phyloP scores from a whole-genome alignment of 2,888 invertebrate genomes.

The Ariolimax columbianus region DNA sequence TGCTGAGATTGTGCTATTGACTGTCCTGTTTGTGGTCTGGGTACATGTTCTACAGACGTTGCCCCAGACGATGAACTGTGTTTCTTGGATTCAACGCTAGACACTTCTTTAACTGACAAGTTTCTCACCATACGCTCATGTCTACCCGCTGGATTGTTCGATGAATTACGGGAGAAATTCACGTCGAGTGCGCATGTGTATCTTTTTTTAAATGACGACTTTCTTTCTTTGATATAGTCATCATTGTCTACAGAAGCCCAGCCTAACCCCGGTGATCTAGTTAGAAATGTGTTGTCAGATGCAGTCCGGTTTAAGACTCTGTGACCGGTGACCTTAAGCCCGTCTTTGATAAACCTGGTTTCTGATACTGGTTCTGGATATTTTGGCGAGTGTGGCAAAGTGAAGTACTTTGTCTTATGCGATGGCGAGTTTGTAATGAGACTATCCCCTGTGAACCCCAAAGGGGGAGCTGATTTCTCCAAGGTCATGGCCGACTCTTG shows the following conservation, averaged over 20 bases:
- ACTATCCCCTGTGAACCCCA: not conserved
- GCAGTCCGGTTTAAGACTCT: not conserved
- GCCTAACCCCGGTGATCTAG: no score
- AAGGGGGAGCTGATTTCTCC: not conserved
- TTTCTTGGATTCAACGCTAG: not conserved
- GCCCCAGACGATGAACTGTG: not conserved
- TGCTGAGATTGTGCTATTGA: not conserved
- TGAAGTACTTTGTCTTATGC: not conserved
- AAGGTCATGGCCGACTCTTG: not conserved
- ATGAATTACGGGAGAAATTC: not conserved
- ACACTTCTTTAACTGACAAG: not conserved
- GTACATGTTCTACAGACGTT: not conserved
- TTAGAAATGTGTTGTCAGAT: constrained; percentile 1
- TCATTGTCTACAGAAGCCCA: not conserved
- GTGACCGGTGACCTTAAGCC: not conserved
- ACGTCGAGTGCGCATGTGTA: not conserved
- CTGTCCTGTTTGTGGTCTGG: not conserved
- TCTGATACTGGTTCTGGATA: not conserved
- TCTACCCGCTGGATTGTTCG: not conserved
- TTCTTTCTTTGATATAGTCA: not conserved
- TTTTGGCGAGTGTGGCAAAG: not conserved
- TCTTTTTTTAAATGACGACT: not conserved
- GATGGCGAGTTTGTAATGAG: no score
- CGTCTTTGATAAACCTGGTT: not conserved
- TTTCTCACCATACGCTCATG: no score